Percentiles rank a stretch among this genome's conserved stretches.
Evolutionary conservation across 1,140 invertebrate species (phyloP).

Genomic region (Lethocerus indicus): DNA sequence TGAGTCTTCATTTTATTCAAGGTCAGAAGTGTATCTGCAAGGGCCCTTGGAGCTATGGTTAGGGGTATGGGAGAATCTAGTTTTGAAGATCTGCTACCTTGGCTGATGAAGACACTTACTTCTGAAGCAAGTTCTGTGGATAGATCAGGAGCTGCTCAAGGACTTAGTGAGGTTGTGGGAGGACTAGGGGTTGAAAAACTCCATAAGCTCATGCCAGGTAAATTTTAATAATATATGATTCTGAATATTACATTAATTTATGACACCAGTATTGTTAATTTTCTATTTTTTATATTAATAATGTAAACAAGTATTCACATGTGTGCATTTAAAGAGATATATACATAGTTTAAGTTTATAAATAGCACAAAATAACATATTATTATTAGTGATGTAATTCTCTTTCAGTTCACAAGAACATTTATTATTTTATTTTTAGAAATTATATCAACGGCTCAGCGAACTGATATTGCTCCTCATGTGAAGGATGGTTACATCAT

Average conservation of each 20-base stretch:
- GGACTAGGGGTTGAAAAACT: slow-evolving; percentile 90
- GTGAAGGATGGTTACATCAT: slow-evolving; percentile 99
- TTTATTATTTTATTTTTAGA: slow-evolving; percentile 32
- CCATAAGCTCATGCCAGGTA: slow-evolving; percentile 83
- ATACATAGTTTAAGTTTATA: no score
- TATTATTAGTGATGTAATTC: no score
- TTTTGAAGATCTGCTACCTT: slow-evolving; percentile 89
- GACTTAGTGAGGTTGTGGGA: slow-evolving; percentile 83
- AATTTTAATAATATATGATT: background rate
- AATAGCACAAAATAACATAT: no score
- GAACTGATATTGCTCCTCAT: slow-evolving; percentile 87
- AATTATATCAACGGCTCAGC: slow-evolving; percentile 89
- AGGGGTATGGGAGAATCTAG: slow-evolving; percentile 88
- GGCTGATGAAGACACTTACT: slow-evolving; percentile 97
- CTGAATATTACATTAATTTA: no score
- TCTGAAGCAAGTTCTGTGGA: slow-evolving; percentile 92
- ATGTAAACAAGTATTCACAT: no score
- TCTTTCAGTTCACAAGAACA: no score
- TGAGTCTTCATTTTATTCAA: slow-evolving; percentile 18
- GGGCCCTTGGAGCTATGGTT: slow-evolving; percentile 94
- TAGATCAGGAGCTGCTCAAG: slow-evolving; percentile 94
- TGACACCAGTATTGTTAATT: no score
- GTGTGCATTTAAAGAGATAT: no score
- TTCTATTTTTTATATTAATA: no score
- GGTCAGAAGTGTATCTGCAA: slow-evolving; percentile 77